Percentiles rank a stretch among this genome's conserved stretches.
phyloP scores from a whole-genome alignment of 2,888 invertebrate species.

The Adelognathus sp. region DNA sequence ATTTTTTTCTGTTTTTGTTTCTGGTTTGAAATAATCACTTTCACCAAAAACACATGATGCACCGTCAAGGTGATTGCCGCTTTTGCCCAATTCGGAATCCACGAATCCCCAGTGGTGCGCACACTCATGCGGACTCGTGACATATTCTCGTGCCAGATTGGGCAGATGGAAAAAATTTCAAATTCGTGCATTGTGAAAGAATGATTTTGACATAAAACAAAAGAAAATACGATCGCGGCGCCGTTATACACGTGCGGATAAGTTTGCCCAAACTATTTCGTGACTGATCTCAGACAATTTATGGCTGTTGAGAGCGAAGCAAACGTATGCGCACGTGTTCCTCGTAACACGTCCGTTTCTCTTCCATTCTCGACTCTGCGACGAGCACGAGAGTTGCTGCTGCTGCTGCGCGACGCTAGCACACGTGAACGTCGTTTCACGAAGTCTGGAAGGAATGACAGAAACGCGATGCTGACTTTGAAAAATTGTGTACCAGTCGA shows the following conservation, averaged over 20 bases:
- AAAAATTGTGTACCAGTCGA: constrained; percentile 51
- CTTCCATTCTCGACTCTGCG: constrained; percentile 36
- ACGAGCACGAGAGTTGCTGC: constrained; percentile 40
- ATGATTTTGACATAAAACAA: background rate
- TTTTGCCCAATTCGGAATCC: no score
- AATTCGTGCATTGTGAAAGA: background rate
- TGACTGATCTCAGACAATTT: constrained; percentile 61
- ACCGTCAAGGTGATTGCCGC: no score
- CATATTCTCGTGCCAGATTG: no score
- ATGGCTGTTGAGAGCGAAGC: constrained; percentile 47
- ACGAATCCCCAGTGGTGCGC: no score
- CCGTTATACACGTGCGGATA: constrained; percentile 45
- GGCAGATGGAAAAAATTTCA: background rate
- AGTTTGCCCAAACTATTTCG: constrained; percentile 52
- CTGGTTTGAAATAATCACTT: no score
- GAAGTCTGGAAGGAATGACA: constrained; percentile 58
- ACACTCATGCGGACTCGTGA: no score
- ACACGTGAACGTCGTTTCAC: constrained; percentile 62
- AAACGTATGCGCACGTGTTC: constrained; percentile 57
- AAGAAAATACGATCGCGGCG: constrained; percentile 40
- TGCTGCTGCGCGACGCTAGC: constrained; percentile 2
- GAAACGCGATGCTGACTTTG: constrained; percentile 61
- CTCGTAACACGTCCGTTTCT: constrained; percentile 59
- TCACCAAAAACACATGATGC: no score
- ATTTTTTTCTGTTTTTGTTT: no score